Conservation (phyloP, 23 tunicate genomes). For the Ciona savignyi region DNA sequence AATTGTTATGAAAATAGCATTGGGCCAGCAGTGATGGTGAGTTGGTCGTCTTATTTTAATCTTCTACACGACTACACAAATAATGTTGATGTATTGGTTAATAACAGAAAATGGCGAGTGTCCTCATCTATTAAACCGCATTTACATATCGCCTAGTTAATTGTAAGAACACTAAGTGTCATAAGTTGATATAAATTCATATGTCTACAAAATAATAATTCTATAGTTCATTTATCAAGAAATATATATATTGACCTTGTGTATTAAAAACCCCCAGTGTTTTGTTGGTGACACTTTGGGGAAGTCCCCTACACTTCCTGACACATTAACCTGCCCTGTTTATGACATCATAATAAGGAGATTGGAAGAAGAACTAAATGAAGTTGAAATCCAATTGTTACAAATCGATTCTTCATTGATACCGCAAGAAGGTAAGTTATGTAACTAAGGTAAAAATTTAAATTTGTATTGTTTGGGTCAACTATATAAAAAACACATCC, state of each 20-base stretch:
- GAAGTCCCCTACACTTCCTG: slow-evolving; percentile 1
- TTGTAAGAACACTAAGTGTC: neutral
- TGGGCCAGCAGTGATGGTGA: slow-evolving; percentile 45
- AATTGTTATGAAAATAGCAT: slow-evolving; percentile 12
- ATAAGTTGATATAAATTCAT: too few relatives aligned
- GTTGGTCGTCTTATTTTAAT: neutral
- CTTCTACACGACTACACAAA: too few relatives aligned
- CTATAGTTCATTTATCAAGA: too few relatives aligned
- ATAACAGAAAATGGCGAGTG: too few relatives aligned
- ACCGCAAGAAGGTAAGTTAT: neutral
- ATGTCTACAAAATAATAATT: too few relatives aligned
- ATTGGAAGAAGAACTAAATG: slow-evolving; percentile 15
- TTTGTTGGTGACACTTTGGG: slow-evolving; percentile 22
- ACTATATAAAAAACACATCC: too few relatives aligned
- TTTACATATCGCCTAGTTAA: too few relatives aligned
- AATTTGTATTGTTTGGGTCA: too few relatives aligned
- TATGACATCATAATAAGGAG: slow-evolving; percentile 10
- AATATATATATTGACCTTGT: too few relatives aligned
- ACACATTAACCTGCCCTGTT: neutral
- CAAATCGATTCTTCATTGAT: neutral
- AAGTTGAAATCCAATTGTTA: slow-evolving; percentile 4
- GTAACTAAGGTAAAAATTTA: too few relatives aligned
- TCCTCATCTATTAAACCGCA: too few relatives aligned
- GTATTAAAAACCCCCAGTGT: slow-evolving; percentile 15
- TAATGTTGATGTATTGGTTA: too few relatives aligned